phyloP scores from a whole-genome alignment of 2,797 vertebrate species.

The Anomalospiza imberbis region DNA sequence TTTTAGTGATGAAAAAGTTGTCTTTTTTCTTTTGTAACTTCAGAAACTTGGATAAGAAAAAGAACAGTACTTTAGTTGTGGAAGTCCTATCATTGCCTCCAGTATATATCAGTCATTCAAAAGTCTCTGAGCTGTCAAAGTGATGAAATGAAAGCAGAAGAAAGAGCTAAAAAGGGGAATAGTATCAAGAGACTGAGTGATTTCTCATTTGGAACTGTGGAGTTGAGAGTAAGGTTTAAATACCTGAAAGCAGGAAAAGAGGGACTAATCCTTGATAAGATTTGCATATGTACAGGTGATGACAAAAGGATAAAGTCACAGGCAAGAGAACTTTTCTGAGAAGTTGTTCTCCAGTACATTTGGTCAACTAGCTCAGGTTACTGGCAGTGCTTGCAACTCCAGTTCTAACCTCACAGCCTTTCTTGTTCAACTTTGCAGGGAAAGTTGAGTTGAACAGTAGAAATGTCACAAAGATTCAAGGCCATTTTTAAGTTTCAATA shows the following conservation, averaged over 20 bases:
- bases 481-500: not conserved
- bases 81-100: not conserved
- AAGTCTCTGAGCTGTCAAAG: conserved; percentile 1
- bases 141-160: not conserved
- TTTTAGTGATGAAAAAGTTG: not conserved
- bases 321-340: not conserved
- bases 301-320: not conserved
- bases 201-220: not conserved
- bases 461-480: not conserved
- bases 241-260: not conserved
- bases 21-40: not conserved
- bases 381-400: not conserved
- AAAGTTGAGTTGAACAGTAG: not conserved
- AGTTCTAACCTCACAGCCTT: not conserved
- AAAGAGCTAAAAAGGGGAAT: not conserved
- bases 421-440: not conserved
- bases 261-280: not conserved
- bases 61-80: not conserved
- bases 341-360: not conserved
- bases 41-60: not conserved
- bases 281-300: not conserved
- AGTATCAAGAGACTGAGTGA: not conserved
- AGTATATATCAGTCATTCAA: not conserved
- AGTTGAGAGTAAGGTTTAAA: not conserved
- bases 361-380: not conserved